A percentile compares a stretch with the other conserved stretches of the same genome.
These are phyloP conservation scores for Alloplasta piceator DNA, from an alignment of 2,888 invertebrate genomes.

Conservation along the genomic window DNA sequence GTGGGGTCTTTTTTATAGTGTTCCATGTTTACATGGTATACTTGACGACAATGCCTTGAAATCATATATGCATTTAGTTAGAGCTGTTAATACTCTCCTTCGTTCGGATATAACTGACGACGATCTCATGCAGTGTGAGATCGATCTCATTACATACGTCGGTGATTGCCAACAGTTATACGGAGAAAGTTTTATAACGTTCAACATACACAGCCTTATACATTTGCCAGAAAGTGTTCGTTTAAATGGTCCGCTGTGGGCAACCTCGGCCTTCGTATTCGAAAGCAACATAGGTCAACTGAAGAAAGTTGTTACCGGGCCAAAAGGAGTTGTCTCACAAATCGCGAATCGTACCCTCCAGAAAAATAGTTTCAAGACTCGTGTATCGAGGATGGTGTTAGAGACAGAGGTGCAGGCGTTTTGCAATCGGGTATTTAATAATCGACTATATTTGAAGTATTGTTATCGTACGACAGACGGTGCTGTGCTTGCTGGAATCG, in stretches of 20 bases:
- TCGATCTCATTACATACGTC: conserved; percentile 47
- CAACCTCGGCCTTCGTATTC: conserved; percentile 38
- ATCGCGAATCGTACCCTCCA: conserved; percentile 11
- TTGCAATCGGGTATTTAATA: not conserved
- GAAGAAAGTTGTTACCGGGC: conserved; percentile 15
- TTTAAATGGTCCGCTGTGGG: conserved; percentile 32
- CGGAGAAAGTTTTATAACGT: conserved; percentile 36
- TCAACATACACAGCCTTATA: conserved; percentile 40
- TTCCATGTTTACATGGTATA: conserved; percentile 53
- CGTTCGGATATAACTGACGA: conserved; percentile 37
- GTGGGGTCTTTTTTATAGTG: conserved; percentile 56
- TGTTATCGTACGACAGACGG: not conserved
- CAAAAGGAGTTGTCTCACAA: conserved; percentile 27
- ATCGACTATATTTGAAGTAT: not conserved
- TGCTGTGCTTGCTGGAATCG: not conserved
- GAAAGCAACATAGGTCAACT: conserved; percentile 47
- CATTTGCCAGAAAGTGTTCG: conserved; percentile 36
- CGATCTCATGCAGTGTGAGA: conserved; percentile 38
- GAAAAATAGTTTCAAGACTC: not conserved
- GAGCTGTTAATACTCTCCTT: conserved; percentile 37
- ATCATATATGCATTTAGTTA: conserved; percentile 53
- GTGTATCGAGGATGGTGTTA: not conserved
- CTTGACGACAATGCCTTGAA: conserved; percentile 34
- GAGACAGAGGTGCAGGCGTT: not conserved
- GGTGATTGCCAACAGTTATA: conserved; percentile 50